Evolutionary conservation across 2,113 vertebrate species (phyloP).

Genomic region (Engraulis encrasicolus): DNA sequence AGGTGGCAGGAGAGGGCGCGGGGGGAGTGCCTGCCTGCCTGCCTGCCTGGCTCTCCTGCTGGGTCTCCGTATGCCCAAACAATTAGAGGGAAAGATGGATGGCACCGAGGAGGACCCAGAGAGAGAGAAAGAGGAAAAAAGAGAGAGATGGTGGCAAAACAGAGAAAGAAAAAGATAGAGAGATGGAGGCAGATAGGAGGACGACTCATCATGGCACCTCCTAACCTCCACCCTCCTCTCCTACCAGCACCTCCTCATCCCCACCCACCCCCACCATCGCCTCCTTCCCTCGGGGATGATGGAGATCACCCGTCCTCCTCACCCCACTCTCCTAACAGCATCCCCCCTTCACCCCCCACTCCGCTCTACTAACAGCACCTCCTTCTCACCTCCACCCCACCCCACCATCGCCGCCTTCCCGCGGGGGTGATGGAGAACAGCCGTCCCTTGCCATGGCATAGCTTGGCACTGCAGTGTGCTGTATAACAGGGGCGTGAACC

Average conservation of each 20-base stretch:
- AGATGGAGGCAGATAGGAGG: too few species aligned
- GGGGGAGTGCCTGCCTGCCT: too few species aligned
- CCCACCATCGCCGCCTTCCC: background rate
- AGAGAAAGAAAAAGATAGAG: too few species aligned
- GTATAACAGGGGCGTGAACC: background rate
- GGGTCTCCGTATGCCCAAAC: slow-evolving; percentile 72
- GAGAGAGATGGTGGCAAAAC: background rate
- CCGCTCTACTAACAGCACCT: too few species aligned
- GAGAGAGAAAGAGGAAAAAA: background rate
- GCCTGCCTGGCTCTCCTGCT: slow-evolving; percentile 70
- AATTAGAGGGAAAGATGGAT: slow-evolving; percentile 73
- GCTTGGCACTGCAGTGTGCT: background rate
- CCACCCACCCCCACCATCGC: background rate
- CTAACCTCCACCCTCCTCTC: too few species aligned
- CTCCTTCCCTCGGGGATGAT: too few species aligned
- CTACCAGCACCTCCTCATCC: background rate
- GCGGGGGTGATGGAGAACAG: background rate
- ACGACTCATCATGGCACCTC: too few species aligned
- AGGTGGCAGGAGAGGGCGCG: slow-evolving; percentile 46
- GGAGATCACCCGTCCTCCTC: too few species aligned
- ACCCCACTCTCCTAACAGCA: too few species aligned
- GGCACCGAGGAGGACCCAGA: slow-evolving; percentile 29
- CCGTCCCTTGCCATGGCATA: background rate
- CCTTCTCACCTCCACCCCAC: too few species aligned
- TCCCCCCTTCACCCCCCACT: too few species aligned